Conservation (phyloP, 2,113 vertebrate genomes). For the Motacilla tschutschensis region DNA sequence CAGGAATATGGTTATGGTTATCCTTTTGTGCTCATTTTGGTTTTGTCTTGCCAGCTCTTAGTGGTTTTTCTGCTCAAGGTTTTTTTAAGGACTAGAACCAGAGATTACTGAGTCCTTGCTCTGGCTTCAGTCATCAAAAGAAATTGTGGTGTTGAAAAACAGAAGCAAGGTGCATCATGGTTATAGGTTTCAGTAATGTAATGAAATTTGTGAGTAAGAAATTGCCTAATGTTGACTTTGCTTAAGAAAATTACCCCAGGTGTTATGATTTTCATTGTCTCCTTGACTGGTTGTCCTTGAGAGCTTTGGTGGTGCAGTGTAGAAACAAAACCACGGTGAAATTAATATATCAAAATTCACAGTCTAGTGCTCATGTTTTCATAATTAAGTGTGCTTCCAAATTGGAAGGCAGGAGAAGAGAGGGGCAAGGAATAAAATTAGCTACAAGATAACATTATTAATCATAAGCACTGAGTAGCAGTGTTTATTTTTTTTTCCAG, state of each 20-base stretch:
- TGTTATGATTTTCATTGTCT: neutral
- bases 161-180: neutral
- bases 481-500: conserved; percentile 49
- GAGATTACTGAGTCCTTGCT: neutral
- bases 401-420: conserved; percentile 29
- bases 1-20: neutral
- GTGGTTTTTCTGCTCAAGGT: no score
- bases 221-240: conserved; percentile 33
- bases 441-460: conserved; percentile 43
- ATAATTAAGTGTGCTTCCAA: conserved; percentile 42
- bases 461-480: conserved; percentile 18
- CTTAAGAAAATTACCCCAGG: conserved; percentile 11
- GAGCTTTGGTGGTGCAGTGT: neutral
- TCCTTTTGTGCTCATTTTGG: neutral
- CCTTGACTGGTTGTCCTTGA: conserved; percentile 37
- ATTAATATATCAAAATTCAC: conserved; percentile 49
- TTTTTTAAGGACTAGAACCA: no score
- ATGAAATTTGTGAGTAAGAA: neutral
- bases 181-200: neutral
- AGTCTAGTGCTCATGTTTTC: conserved; percentile 43
- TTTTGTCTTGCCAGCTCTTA: neutral
- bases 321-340: conserved; percentile 29
- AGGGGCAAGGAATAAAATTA: conserved; percentile 50
- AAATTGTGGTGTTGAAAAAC: neutral
- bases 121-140: neutral